These are phyloP conservation scores for Platalea minor DNA, from an alignment of 2,797 vertebrate genomes.

Conservation along the genomic window DNA sequence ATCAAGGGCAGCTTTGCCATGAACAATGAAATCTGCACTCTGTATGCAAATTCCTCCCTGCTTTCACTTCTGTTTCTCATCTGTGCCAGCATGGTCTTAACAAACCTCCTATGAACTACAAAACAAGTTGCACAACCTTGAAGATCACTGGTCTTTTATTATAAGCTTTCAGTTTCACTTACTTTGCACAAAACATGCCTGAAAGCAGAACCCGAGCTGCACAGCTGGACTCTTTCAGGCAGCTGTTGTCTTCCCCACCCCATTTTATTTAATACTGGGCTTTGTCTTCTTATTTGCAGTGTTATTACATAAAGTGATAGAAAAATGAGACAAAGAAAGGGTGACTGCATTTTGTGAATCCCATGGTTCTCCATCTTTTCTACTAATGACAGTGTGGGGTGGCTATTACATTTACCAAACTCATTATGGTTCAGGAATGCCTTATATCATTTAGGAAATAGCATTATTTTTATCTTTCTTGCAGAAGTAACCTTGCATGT, in stretches of 20 bases:
- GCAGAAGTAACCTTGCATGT: not conserved
- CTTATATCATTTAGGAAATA: not conserved
- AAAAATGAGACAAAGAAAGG: not conserved
- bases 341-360: not conserved
- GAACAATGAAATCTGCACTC: slow-evolving; percentile 60
- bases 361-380: not conserved
- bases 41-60: slow-evolving; percentile 56
- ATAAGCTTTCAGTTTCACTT: slow-evolving; percentile 48
- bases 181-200: slow-evolving; percentile 31
- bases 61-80: slow-evolving; percentile 45
- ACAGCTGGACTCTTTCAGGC: slow-evolving; percentile 17
- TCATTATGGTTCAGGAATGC: not conserved
- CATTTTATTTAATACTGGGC: not conserved
- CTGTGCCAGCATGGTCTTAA: slow-evolving; percentile 15
- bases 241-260: not conserved
- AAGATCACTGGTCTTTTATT: not conserved
- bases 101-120: not conserved
- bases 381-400: not conserved
- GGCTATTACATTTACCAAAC: not conserved
- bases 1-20: slow-evolving; percentile 40
- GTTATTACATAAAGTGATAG: not conserved
- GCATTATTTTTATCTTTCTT: not conserved
- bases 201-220: not conserved
- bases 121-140: slow-evolving; percentile 22
- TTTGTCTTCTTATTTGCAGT: not conserved